Conservation (phyloP, 2,888 invertebrate species). For the Loripinus fragilis region DNA sequence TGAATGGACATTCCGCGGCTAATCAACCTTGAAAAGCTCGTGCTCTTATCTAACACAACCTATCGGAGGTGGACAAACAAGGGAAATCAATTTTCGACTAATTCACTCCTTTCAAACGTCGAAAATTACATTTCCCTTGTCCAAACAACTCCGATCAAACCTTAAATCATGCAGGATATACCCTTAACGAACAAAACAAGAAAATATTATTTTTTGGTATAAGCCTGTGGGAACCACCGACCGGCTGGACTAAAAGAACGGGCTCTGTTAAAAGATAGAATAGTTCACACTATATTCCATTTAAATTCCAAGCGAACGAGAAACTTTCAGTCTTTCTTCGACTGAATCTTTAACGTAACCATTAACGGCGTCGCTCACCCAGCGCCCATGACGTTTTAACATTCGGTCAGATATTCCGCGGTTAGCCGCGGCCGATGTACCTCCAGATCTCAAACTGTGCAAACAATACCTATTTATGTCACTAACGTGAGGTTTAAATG, state of each 20-base stretch:
- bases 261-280: too few species aligned
- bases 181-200: not conserved
- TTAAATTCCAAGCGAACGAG: slow-evolving; percentile 28
- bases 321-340: slow-evolving; percentile 26
- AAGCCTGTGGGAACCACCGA: slow-evolving; percentile 12
- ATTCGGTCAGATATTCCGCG: slow-evolving; percentile 40
- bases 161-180: too few species aligned
- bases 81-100: not conserved
- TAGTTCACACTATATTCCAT: too few species aligned
- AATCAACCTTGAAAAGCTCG: not conserved
- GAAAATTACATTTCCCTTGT: not conserved
- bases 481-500: slow-evolving; percentile 26
- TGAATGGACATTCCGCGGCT: not conserved
- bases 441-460: slow-evolving; percentile 34
- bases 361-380: slow-evolving; percentile 44
- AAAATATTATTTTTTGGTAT: not conserved
- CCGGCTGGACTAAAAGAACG: slow-evolving; percentile 13
- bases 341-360: slow-evolving; percentile 42
- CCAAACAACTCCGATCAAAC: not conserved
- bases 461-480: slow-evolving; percentile 33
- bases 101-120: not conserved
- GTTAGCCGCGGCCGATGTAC: slow-evolving; percentile 39
- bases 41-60: not conserved
- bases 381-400: slow-evolving; percentile 45
- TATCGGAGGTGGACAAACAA: not conserved